Evolutionary conservation across 2,797 vertebrate species (phyloP), one percentile per base, ranked within the genome.

Genomic region (Myiotriccus ornatus): DNA sequence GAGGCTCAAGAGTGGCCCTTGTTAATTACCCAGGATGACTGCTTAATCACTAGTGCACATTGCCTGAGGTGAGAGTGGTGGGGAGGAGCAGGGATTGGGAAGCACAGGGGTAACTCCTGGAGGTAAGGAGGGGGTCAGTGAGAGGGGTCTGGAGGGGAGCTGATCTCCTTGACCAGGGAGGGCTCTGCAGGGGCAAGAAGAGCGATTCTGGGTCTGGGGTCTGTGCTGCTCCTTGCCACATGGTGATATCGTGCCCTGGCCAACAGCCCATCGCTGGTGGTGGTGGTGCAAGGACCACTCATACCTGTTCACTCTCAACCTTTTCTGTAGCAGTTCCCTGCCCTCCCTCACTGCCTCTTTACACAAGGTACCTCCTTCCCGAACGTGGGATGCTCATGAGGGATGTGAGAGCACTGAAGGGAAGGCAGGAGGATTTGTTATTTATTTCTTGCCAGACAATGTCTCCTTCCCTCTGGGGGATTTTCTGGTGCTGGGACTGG

Each of bases 201-300:
- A 60, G 43, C 0, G 2, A 6, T 37, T 50, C 41, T 57, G 68
- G 34, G 47, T 47, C 28, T 67, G 47, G 34, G 15, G n/a, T 9
- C 19, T 50, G 41, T 55, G 46, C 65, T 59, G 30, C 50, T 63
- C 35, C 1, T 0, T 84, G 64, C 59, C 37, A 41, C 21, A 15
- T 76, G 62, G 12, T 60, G 43, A 32, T 86, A 50, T 9, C 7
- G 7, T 44, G 15, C 25, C 21, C 47, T 50, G 17, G 30, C 64
- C 64, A 62, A 2, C 7, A 4, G 24, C 30, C 30, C 6, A 3
- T 68, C 3, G 1, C 22, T 2, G 25, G 27, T 46, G 41, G 16
- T 78, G 34, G 20, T 55, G 22, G n/a, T 55, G 24, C 11, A 59
- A 11, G 37, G 18, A 50, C 41, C 7, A 50, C 63, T 59, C 1